Conservation (phyloP, 2,113 vertebrate genomes). For the Callionymus lyra region DNA sequence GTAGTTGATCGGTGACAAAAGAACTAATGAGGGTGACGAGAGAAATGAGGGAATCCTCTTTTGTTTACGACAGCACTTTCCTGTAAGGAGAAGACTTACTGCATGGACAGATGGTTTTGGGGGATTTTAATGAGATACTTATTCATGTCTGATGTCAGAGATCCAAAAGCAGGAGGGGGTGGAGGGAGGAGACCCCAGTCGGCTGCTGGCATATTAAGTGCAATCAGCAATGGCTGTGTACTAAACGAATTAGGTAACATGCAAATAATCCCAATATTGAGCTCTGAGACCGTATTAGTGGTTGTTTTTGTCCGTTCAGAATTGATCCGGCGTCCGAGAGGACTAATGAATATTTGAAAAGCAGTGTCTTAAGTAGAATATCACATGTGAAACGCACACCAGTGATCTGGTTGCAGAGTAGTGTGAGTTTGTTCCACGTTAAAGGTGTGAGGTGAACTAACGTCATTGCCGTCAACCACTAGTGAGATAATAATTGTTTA, state of each 20-base stretch:
- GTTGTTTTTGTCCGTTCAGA: no score
- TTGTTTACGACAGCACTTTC: conserved; percentile 33
- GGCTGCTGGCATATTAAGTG: neutral
- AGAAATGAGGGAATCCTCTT: conserved; percentile 45
- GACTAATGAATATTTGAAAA: conserved; percentile 47
- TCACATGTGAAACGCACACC: conserved; percentile 38
- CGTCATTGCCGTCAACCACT: no score
- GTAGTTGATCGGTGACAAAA: no score
- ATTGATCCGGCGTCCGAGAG: conserved; percentile 5
- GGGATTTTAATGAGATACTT: conserved; percentile 54
- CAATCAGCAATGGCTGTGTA: no score
- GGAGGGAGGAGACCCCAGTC: conserved; percentile 3
- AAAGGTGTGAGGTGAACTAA: neutral
- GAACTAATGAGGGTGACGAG: conserved; percentile 30
- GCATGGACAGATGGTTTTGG: conserved; percentile 55
- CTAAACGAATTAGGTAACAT: no score
- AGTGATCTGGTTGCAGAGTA: conserved; percentile 6
- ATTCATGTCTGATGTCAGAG: conserved; percentile 57
- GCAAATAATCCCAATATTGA: no score
- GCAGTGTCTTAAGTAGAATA: no score
- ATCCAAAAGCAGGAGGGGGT: conserved; percentile 15
- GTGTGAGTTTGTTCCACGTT: neutral
- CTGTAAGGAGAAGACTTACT: conserved; percentile 30
- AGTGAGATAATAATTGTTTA: no score
- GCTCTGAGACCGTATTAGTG: no score